These are phyloP conservation scores for Pinna nobilis DNA, from an alignment of 1,140 invertebrate genomes.

Conservation along the genomic window DNA sequence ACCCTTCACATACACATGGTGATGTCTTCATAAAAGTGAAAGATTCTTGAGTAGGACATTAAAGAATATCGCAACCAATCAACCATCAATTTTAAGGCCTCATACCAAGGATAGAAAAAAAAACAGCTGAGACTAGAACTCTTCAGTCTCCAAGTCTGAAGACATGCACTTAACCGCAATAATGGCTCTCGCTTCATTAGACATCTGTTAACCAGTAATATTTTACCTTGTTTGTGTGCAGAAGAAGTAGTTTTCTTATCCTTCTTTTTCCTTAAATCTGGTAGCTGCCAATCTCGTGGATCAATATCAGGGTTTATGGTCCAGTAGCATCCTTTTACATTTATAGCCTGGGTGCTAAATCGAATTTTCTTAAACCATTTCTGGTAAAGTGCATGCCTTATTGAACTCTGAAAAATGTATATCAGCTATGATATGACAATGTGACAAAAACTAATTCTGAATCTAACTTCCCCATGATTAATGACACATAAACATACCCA, in stretches of 20 bases:
- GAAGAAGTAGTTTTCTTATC: not conserved
- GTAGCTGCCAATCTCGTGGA: not conserved
- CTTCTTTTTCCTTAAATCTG: conserved; percentile 72
- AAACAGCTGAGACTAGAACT: too few relatives aligned
- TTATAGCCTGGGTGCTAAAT: conserved; percentile 54
- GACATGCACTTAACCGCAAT: not conserved
- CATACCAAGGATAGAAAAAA: too few relatives aligned
- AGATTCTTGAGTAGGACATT: too few relatives aligned
- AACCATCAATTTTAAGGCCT: too few relatives aligned
- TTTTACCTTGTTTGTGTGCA: not conserved
- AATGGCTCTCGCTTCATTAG: too few relatives aligned
- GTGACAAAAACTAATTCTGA: too few relatives aligned
- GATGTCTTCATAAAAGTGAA: too few relatives aligned
- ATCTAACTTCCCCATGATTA: too few relatives aligned
- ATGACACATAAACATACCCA: too few relatives aligned
- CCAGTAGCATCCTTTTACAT: conserved; percentile 66
- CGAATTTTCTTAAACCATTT: conserved; percentile 67
- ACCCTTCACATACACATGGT: too few relatives aligned
- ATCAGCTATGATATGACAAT: not conserved
- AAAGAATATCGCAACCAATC: too few relatives aligned
- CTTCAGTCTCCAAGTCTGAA: too few relatives aligned
- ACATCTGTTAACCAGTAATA: not conserved
- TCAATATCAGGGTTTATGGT: conserved; percentile 51
- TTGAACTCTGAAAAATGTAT: conserved; percentile 60
- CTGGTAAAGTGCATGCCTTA: conserved; percentile 68